Evolutionary conservation across 2,113 vertebrate species (phyloP), one percentile per base, ranked within the genome.

Genomic region (Gymnocephalus cernua): DNA sequence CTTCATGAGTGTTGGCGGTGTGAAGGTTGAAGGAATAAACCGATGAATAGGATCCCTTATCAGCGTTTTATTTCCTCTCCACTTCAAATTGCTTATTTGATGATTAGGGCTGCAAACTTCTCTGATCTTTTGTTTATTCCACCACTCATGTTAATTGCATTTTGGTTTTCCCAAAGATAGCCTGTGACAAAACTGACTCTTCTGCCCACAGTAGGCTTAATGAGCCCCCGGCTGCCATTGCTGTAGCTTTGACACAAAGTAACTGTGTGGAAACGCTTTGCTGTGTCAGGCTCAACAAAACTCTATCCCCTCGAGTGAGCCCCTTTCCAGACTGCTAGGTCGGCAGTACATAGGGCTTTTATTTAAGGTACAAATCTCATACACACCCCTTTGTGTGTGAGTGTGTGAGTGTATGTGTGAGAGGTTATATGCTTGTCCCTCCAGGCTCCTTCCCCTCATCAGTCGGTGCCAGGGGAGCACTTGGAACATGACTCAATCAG

Each of bases 131-230:
- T 89, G 87, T 89, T 89, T 91, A 83, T 87, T 84, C 80, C 64
- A 80, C 77, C 69, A 86, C 83, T 90, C 83, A 62, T 69, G 84
- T 86, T 93, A 93, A 93, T 92, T 93, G 77, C 80, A 85, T 90
- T 86, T 86, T 78, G 25, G 29, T 74, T 78, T 71, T 47, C n/a
- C 54, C 21, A 77, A 77, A 87, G 77, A 82, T 69, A 70, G 82
- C 80, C 47, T 27, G 57, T 83, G 80, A 81, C 81, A 86, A 82
- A 88, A 81, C 32, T 27, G 85, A 83, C 80, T 89, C 67, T 62
- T 83, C 61, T 68, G 82, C 70, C 88, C 74, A 77, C 77, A 87
- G 78, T 50, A 38, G 67, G 85, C 86, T 91, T 93, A 88, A 88
- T 87, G 83, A 91, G 77, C 68, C 83, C 74, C 59, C 25, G 69